Evolutionary conservation across 64 coral and sea anemone species (phyloP), one percentile per base, ranked within the genome.

Genomic region (Astreopora myriophthalma): DNA sequence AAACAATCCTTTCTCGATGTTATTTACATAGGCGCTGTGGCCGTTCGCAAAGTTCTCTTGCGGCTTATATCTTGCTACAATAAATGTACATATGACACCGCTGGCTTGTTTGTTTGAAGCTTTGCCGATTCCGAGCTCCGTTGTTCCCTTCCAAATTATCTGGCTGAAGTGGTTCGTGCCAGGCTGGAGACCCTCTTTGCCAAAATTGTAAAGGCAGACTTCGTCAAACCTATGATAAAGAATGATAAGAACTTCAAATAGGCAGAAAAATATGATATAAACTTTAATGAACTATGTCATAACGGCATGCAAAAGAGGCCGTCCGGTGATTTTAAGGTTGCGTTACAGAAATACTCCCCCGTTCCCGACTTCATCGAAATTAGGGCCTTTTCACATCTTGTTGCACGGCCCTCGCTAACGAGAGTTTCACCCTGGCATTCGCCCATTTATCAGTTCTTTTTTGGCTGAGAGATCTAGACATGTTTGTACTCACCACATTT

Each of bases 21-120:
- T 96, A 14, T 88, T 84, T 1, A 37, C 28, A 71, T 93, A 96
- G 19, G 70, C 75, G 17, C 38, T 60, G 3, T 34, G 85, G 1
- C 55, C 80, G 22, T 37, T 87, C 0, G 69, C 90, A 34, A 96
- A 93, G 87, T 98, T 93, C 69, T 90, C 96, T 5, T 73, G 79
- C 5, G 93, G 93, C 64, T 95, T 98, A 82, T 98, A 98, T 30
- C 93, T 85, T 12, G 86, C 96, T 0, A 98, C 96, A 31, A 98
- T 73, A 19, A 90, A 98, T 0, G 96, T 98, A 20, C 96, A 98
- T 7, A 38, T 89, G 66, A 69, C 69, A 12, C 91, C 91, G 14
- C 87, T 88, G 33, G 82, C 16, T 13, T 92, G 51, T 31, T 76
- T 81, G 28, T 89, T 92, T 31, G 31, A 63, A 35, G 96, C 93